Evolutionary conservation across 1,140 invertebrate species (phyloP), one percentile per base, ranked within the genome.

Genomic region (Pogonus chalceus): DNA sequence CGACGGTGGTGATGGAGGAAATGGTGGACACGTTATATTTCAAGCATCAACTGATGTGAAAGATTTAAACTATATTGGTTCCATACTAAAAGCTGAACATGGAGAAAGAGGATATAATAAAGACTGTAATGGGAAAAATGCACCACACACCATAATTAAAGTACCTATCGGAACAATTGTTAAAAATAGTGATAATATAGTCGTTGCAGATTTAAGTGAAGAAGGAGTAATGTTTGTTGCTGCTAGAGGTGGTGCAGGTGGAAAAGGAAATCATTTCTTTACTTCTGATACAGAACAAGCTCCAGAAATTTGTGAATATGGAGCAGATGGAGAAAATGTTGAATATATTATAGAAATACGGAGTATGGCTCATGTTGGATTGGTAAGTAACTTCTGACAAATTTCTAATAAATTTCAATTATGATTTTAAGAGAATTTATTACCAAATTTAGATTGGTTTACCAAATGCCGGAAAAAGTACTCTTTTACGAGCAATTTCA

Each of bases 391-490:
- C 1, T 49, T 23, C 51, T 53, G 21, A 2, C 23, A 21, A 49
- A 12, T 3, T 20, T 21, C 7, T 20, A 54, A 52, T 50, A 49
- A 35, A 21, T 24, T 48, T 53, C 50, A 14, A 53, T 60, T n/a
- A n/a, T n/a, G n/a, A n/a, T n/a, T n/a, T n/a, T n/a, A n/a, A n/a
- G n/a, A n/a, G n/a, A n/a, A n/a, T 49, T 14, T 23, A 46, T 49
- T 58, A 23, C 14, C 3, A 54, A 56, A 70, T 72, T 48, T 60
- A 88, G 85, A 82, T 97, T 62, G 95, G 95, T 1, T 87, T 95
- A 72, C 95, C 96, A 23, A 97, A 99, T 79, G 94, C 92, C 49
- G 96, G 96, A 1, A 98, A 98, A 75, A 96, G 92, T 61, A 93
- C 95, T 0, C 71, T 99, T 24, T 74, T 99, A 0, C 78, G 90